Evolutionary conservation across 2,797 vertebrate species (phyloP), one percentile per base, ranked within the genome.

Genomic region (Micropoecilia bifurca): DNA sequence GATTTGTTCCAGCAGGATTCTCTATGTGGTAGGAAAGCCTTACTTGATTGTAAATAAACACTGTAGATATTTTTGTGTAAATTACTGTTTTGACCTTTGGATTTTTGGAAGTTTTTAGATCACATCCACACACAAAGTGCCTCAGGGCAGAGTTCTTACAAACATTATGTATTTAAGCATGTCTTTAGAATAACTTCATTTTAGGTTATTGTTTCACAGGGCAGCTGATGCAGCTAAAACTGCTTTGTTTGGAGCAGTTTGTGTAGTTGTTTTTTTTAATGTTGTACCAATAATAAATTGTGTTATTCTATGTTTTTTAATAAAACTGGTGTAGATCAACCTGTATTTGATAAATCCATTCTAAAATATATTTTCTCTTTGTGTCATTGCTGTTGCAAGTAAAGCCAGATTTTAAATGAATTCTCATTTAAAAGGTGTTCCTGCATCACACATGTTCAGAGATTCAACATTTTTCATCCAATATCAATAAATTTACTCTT

Each of bases 171-270:
- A 28, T 33, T 80, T 30, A 1, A 72, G 53, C 45, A 47, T 0
- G 74, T 82, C 25, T 85, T 16, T 75, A 10, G 30, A 82, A 73
- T 50, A 57, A 50, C 48, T 10, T 14, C 73, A 46, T 83, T 9
- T 57, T 82, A 18, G 30, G 33, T 80, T 63, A 85, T 41, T 25
- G 48, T 71, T 78, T 84, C 36, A 22, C 16, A 48, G 47, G 74
- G 90, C 90, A 93, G 91, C 92, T 91, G 86, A 79, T 78, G 46
- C 71, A 74, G 55, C 5, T 45, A 3, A 80, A 68, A 80, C 47
- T 74, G n/a, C 48, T 89, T 28, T 28, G 33, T 63, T 68, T 3
- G 63, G 68, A 85, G 68, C 63, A 57, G 68, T 78, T 84, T 73
- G 78, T 76, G 33, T 43, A 73, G 71, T 79, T 45, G 36, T 36